phyloP scores from a whole-genome alignment of 2,797 vertebrate genomes.

The Sebastes variabilis region DNA sequence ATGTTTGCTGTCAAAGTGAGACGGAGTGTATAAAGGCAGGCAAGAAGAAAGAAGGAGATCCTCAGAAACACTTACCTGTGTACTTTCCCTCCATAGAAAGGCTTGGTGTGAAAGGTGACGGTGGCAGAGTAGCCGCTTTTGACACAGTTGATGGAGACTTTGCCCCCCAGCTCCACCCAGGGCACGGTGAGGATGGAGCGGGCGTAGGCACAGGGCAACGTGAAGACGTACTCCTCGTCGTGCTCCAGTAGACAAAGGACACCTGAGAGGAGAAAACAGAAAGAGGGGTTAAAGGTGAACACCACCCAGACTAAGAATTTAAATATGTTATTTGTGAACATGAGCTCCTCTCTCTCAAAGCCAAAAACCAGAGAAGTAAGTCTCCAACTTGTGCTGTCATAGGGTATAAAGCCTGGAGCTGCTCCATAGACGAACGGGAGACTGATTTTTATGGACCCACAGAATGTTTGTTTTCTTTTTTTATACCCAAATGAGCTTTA shows the following conservation, averaged over 20 bases:
- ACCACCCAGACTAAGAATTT: too few relatives aligned
- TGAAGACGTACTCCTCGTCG: conserved; percentile 93
- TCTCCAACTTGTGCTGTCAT: too few relatives aligned
- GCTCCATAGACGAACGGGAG: too few relatives aligned
- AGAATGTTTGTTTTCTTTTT: too few relatives aligned
- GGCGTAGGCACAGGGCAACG: conserved; percentile 94
- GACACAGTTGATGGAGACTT: conserved; percentile 91
- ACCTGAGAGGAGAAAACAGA: conserved; percentile 69
- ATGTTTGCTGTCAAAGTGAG: not conserved
- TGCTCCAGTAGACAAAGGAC: conserved; percentile 90
- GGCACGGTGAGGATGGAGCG: conserved; percentile 97
- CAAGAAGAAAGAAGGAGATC: too few relatives aligned
- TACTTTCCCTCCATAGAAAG: conserved; percentile 95
- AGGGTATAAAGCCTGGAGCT: too few relatives aligned
- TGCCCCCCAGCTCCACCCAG: conserved; percentile 96
- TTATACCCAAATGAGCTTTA: too few relatives aligned
- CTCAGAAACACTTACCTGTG: conserved; percentile 85
- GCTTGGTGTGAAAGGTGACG: conserved; percentile 95
- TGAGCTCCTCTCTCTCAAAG: too few relatives aligned
- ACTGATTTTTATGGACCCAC: too few relatives aligned
- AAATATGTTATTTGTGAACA: too few relatives aligned
- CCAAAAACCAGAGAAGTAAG: too few relatives aligned
- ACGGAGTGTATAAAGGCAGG: not conserved
- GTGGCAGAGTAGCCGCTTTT: conserved; percentile 92
- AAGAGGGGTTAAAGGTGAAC: not conserved